Base-by-base conservation (phyloP, 2,797 vertebrate species). In the Tenualosa thibaudeaui region DNA sequence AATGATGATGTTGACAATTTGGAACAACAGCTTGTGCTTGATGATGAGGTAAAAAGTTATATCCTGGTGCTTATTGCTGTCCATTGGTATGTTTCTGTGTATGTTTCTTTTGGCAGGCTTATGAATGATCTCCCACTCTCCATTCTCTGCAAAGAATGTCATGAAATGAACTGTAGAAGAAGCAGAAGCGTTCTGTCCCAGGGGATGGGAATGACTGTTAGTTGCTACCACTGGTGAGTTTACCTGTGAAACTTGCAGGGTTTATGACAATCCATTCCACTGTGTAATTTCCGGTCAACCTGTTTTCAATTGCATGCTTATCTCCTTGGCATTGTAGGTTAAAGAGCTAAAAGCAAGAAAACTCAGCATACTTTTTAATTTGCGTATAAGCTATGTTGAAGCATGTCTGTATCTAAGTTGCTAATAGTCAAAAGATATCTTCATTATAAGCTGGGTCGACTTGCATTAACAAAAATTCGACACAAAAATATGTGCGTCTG, bases 31-130 rank as follows among this genome's bases (percentile, higher is more conserved):
- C 88, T 99, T 99, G 92, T 98, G 97, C 89, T 96, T 97, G 91
- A 99, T 99, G 93, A 98, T 93, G 89, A 99, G 97, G 93, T 99
- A 98, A 94, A 99, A 99, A 84, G 98, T 99, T 93, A 99, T 95
- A 85, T 98, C 97, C 93, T 99, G 98, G 94, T 96, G 96, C 91
- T 96, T 96, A n/a, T 92, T 97, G 94, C 96, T 98, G 68, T 97
- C 96, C 26, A 83, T 93, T 0, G 97, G 93, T 46, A 94, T 93
- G 50, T 91, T 94, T 24, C 92, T 95, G 91, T 99, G 95, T 51
- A 90, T 89, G 89, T 99, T 99, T 88, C 93, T 95, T 91, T 94
- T 97, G 82, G 98, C 98, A 0, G 98, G 97, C 19, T 95, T 96
- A 90, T 99, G 98, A 86, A 96, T 93, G 86, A 99, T 98, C 93